phyloP scores from a whole-genome alignment of 2,888 invertebrate species.

The Lasioglossum oenotherae region DNA sequence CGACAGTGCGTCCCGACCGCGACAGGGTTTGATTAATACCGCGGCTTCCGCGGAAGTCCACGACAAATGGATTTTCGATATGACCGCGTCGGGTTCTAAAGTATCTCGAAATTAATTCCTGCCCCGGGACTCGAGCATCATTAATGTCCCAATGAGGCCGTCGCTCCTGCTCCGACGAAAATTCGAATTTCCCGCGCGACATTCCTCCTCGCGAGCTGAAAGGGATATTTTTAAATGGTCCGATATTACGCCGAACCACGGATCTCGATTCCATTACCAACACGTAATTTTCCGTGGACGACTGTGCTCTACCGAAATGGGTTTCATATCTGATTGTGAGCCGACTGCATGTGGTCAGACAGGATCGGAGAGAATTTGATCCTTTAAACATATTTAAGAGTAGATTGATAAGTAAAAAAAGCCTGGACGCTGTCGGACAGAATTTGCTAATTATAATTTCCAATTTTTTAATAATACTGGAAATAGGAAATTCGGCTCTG shows the following conservation, averaged over 20 bases:
- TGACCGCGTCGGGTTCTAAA: constrained; percentile 30
- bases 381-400: background rate
- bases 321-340: background rate
- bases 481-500: no score
- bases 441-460: no score
- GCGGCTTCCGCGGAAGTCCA: constrained; percentile 45
- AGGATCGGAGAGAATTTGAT: background rate
- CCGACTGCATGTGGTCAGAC: background rate
- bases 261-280: background rate
- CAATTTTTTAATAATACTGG: no score
- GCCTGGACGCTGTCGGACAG: background rate
- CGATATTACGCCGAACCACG: background rate
- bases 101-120: constrained; percentile 58
- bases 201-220: background rate
- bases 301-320: background rate
- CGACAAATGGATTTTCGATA: constrained; percentile 68
- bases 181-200: background rate
- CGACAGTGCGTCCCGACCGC: constrained; percentile 31
- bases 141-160: constrained; percentile 12
- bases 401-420: background rate
- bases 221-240: background rate
- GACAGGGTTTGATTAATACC: constrained; percentile 54
- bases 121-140: constrained; percentile 6
- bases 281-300: background rate
- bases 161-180: background rate